Evolutionary conservation across 2,888 invertebrate species (phyloP).

Genomic region (Euproctis similis): DNA sequence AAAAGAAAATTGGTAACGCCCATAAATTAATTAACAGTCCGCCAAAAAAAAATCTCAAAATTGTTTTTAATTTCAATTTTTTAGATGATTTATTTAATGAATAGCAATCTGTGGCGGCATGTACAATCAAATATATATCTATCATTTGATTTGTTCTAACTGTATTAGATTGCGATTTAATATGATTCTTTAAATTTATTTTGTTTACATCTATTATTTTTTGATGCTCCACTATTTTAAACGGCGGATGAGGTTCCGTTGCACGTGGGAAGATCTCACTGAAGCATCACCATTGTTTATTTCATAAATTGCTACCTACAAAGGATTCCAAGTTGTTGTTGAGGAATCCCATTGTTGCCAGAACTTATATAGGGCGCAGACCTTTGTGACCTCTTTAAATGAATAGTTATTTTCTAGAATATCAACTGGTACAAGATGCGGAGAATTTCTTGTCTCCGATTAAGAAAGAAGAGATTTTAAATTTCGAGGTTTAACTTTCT

Average conservation of each 20-base stretch:
- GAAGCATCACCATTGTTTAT: slow-evolving; percentile 44
- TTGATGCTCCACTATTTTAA: slow-evolving; percentile 50
- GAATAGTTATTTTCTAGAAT: no score
- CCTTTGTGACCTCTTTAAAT: no score
- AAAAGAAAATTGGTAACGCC: slow-evolving; percentile 29
- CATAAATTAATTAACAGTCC: slow-evolving; percentile 35
- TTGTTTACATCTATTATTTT: slow-evolving; percentile 46
- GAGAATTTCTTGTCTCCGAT: no score
- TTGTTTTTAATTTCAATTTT: slow-evolving; percentile 19
- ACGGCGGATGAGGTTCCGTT: slow-evolving; percentile 61
- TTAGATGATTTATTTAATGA: slow-evolving; percentile 42
- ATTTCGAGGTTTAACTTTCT: no score
- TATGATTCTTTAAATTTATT: slow-evolving; percentile 35
- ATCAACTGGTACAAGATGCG: no score
- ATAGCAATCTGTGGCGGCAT: slow-evolving; percentile 30
- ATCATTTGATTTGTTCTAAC: slow-evolving; percentile 40
- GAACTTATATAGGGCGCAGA: no score
- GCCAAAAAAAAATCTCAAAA: slow-evolving; percentile 19
- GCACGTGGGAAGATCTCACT: slow-evolving; percentile 47
- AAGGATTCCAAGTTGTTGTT: slow-evolving; percentile 24
- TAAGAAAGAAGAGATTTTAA: no score
- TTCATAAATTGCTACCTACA: slow-evolving; percentile 33
- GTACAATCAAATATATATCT: slow-evolving; percentile 34
- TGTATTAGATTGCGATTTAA: slow-evolving; percentile 39
- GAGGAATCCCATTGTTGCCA: no score